A percentile compares a stretch with the other conserved stretches of the same genome.
These are phyloP conservation scores for Ornithorhynchus anatinus DNA, from an alignment of 2,113 vertebrate genomes.

Conservation along the genomic window DNA sequence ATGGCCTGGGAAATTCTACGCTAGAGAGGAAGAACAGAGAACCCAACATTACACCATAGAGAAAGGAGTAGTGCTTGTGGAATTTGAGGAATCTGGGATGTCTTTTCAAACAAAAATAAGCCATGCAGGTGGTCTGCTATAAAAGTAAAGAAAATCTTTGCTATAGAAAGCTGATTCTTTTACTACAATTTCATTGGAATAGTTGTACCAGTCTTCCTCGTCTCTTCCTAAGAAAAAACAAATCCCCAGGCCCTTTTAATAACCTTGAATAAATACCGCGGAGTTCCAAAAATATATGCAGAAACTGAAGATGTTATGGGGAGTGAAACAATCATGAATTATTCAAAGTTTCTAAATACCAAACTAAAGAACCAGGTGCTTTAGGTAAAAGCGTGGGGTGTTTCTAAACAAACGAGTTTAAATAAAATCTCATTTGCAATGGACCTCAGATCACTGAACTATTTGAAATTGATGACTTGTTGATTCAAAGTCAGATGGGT, in stretches of 20 bases:
- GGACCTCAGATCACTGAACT: constrained; percentile 24
- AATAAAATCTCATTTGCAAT: constrained; percentile 53
- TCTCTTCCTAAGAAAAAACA: constrained; percentile 8
- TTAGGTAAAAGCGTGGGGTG: constrained; percentile 43
- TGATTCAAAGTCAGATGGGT: constrained; percentile 51
- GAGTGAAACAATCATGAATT: constrained; percentile 52
- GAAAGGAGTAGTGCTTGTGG: too few relatives aligned
- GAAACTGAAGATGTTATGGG: constrained; percentile 45
- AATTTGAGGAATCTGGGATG: too few relatives aligned
- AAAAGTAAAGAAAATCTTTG: too few relatives aligned
- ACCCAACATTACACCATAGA: too few relatives aligned
- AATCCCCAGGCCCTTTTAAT: constrained; percentile 33
- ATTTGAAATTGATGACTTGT: constrained; percentile 51
- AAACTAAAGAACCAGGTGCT: constrained; percentile 47
- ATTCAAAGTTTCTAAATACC: constrained; percentile 54
- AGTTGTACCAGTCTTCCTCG: constrained; percentile 12
- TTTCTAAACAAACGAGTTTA: constrained; percentile 33
- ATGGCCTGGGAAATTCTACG: too few relatives aligned
- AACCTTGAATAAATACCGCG: constrained; percentile 47
- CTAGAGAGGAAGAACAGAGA: too few relatives aligned
- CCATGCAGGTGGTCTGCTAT: too few relatives aligned
- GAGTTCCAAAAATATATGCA: constrained; percentile 50
- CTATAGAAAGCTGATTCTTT: background rate
- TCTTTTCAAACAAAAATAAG: too few relatives aligned
- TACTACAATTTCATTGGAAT: constrained; percentile 6